Evolutionary conservation across 2,888 invertebrate species (phyloP).

Genomic region (Cordilura impudica): DNA sequence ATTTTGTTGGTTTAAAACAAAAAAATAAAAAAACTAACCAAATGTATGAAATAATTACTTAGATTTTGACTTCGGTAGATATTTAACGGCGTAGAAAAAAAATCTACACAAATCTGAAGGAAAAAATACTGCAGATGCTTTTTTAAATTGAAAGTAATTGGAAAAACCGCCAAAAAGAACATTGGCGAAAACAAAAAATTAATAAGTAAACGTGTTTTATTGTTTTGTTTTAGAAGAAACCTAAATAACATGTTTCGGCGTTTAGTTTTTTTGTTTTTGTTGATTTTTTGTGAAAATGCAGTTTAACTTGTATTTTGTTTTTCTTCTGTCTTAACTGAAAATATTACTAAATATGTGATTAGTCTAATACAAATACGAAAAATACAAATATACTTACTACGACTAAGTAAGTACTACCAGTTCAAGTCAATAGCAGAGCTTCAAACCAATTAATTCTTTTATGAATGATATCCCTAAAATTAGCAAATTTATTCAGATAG

Average conservation of each 20-base stretch:
- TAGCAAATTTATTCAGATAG: no score
- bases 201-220: constrained; percentile 38
- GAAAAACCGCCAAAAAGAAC: constrained; percentile 52
- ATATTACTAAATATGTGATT: constrained; percentile 32
- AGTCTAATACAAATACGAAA: constrained; percentile 50
- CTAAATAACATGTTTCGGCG: constrained; percentile 42
- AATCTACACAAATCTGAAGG: background rate
- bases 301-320: constrained; percentile 53
- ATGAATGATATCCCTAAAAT: no score
- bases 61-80: constrained; percentile 37
- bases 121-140: background rate
- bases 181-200: constrained; percentile 17
- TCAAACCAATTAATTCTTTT: background rate
- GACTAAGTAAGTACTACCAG: no score
- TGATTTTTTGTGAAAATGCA: constrained; percentile 48
- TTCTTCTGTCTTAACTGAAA: constrained; percentile 15
- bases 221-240: constrained; percentile 38
- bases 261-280: constrained; percentile 12
- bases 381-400: background rate
- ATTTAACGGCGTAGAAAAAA: constrained; percentile 35
- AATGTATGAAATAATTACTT: constrained; percentile 29
- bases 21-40: background rate
- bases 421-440: background rate
- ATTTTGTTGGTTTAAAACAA: constrained; percentile 8
- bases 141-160: constrained; percentile 27